Conservation (phyloP, 37 sponge, comb jelly and placozoan genomes). For the Beroe ovata region DNA sequence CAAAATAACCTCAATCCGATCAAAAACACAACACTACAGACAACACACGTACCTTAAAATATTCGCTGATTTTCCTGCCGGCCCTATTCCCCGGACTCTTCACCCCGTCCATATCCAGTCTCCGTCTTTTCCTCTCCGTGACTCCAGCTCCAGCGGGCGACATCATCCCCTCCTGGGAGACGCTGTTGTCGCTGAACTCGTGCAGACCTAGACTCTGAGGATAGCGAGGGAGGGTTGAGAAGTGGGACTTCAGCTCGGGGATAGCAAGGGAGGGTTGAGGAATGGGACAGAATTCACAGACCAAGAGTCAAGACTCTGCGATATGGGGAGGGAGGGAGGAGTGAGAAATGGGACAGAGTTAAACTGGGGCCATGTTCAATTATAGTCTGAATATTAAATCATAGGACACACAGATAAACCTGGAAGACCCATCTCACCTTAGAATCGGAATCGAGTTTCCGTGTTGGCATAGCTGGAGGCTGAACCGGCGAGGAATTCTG, state of each 20-base stretch:
- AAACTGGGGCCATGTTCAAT: too few relatives aligned
- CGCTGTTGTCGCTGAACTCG: slow-evolving; percentile 46
- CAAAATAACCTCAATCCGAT: too few relatives aligned
- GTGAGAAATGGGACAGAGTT: too few relatives aligned
- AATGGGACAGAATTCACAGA: too few relatives aligned
- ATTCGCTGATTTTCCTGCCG: slow-evolving; percentile 58
- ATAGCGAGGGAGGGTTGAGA: too few relatives aligned
- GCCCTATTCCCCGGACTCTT: slow-evolving; percentile 48
- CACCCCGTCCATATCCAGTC: slow-evolving; percentile 37
- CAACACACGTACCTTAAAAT: slow-evolving; percentile 50
- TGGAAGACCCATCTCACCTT: slow-evolving; percentile 4
- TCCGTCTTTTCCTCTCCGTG: slow-evolving; percentile 10
- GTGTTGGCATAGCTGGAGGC: slow-evolving; percentile 40
- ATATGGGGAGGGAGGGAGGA: too few relatives aligned
- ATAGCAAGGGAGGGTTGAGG: too few relatives aligned
- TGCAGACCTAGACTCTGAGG: slow-evolving; percentile 53
- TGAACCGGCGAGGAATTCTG: slow-evolving; percentile 59
- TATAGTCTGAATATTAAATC: too few relatives aligned
- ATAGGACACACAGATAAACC: too few relatives aligned
- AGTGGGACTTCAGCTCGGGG: too few relatives aligned
- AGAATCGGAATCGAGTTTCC: slow-evolving; percentile 42
- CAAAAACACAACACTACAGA: too few relatives aligned
- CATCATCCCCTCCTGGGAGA: slow-evolving; percentile 38
- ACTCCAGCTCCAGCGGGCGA: background rate
- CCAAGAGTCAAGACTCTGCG: too few relatives aligned